These are phyloP conservation scores for Amphipoea lucens DNA, from an alignment of 2,888 invertebrate genomes.

Conservation along the genomic window DNA sequence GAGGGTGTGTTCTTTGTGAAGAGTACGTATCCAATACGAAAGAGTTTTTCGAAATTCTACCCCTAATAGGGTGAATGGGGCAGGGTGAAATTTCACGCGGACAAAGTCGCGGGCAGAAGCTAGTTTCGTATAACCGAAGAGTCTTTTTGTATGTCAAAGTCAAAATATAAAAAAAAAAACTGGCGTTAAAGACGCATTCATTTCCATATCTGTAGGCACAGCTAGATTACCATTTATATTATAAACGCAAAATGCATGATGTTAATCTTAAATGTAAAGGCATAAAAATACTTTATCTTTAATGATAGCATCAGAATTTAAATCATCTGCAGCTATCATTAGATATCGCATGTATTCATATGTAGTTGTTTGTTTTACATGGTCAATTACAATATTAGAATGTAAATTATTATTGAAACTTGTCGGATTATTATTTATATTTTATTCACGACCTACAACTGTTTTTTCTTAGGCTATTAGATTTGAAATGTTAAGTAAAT, in stretches of 20 bases:
- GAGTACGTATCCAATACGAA: too few relatives aligned
- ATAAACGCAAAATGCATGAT: slow-evolving; percentile 23
- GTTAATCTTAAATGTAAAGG: slow-evolving; percentile 23
- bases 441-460: slow-evolving; percentile 22
- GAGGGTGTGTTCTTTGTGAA: too few relatives aligned
- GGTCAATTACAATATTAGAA: slow-evolving; percentile 46
- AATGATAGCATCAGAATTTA: slow-evolving; percentile 45
- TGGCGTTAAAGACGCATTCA: not conserved
- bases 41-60: too few relatives aligned
- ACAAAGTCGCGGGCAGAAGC: too few relatives aligned
- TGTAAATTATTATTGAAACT: slow-evolving; percentile 51
- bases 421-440: slow-evolving; percentile 36
- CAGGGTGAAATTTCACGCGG: too few relatives aligned
- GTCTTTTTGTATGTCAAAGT: not conserved
- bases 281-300: slow-evolving; percentile 34
- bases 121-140: not conserved
- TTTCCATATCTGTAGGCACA: not conserved
- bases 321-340: slow-evolving; percentile 34
- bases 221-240: slow-evolving; percentile 17
- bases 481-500: slow-evolving; percentile 19
- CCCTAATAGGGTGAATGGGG: too few relatives aligned
- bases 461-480: not conserved
- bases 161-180: slow-evolving; percentile 2
- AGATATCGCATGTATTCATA: slow-evolving; percentile 15
- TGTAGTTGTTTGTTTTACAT: slow-evolving; percentile 47